Evolutionary conservation across 1,140 invertebrate genomes (phyloP), one percentile per base, ranked within the genome.

Genomic region (Drosophila nebulosa): DNA sequence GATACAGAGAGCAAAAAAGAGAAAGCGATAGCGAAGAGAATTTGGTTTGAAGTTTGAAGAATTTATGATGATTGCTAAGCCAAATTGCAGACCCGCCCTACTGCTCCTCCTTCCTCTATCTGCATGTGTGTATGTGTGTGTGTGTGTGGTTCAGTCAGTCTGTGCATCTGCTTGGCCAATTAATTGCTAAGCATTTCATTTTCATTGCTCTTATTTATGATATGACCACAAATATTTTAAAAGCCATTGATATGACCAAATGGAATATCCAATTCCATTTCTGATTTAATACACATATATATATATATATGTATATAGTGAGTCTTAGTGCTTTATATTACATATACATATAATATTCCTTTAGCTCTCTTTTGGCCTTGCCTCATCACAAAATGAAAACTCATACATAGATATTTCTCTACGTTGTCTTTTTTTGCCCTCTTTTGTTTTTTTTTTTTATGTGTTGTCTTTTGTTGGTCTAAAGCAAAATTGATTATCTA

Each of bases 121-220:
- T 53, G 4, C 50, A 4, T 36, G 4, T 62, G 4, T 64, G 0
- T 42, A 3, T 53, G 42, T 59, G 16, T 59, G 6, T 61, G 16
- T 50, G 24, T 39, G 26, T 32, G 27, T 70, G 22, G 18, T 14
- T 36, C 46, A 56, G 63, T 78, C 18, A 60, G 62, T 7, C 30
- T 46, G 27, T 64, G 69, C 52, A 30, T 55, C 71, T 46, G 39
- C 63, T 59, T 69, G 65, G 72, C 68, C 76, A 84, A 71, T 85
- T 85, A 84, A 84, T 85, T 84, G 80, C 68, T 66, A 64, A 55
- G 72, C 80, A 79, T 84, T 84, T 79, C 71, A 84, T 83, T 83
- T 83, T 64, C 79, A 78, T 75, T 75, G 73, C 77, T 51, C 65
- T 85, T 85, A 85, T 85, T 85, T 85, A 85, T 79, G 81, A 74